These are phyloP conservation scores for Chrysolina americana DNA, from an alignment of 2,888 invertebrate genomes.

Conservation along the genomic window DNA sequence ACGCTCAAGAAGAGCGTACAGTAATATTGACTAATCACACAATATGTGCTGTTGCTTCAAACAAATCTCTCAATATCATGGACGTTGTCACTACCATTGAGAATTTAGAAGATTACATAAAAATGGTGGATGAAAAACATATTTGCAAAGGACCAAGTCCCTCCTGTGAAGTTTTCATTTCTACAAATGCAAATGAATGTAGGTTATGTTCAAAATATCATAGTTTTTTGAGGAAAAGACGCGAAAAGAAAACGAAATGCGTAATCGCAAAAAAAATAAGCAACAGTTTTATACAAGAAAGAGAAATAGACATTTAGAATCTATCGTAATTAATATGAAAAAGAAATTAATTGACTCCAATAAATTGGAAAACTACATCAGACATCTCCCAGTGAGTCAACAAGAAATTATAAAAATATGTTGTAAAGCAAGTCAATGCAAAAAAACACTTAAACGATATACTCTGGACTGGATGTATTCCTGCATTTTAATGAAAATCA, in stretches of 20 bases:
- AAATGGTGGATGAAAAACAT: background rate
- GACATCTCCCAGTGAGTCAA: background rate
- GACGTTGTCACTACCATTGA: background rate
- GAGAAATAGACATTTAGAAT: background rate
- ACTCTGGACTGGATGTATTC: no score
- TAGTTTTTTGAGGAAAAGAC: background rate
- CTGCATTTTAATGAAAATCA: no score
- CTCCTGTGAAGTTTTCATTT: background rate
- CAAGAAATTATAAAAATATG: no score
- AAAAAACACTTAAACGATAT: no score
- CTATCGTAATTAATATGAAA: background rate
- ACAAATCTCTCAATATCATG: no score
- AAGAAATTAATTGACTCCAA: background rate
- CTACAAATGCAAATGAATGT: background rate
- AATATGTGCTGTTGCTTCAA: no score
- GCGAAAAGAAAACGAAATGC: background rate
- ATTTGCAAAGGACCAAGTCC: background rate
- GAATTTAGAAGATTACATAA: background rate
- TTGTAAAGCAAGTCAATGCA: no score
- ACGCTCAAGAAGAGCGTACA: no score
- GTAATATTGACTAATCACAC: no score
- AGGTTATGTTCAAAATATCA: background rate
- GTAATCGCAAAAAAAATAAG: background rate
- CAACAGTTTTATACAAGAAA: background rate
- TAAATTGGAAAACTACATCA: background rate